A percentile compares a stretch with the other conserved stretches of the same genome.
Evolutionary conservation across 2,797 vertebrate species (phyloP).

Genomic region (Artibeus jamaicensis): DNA sequence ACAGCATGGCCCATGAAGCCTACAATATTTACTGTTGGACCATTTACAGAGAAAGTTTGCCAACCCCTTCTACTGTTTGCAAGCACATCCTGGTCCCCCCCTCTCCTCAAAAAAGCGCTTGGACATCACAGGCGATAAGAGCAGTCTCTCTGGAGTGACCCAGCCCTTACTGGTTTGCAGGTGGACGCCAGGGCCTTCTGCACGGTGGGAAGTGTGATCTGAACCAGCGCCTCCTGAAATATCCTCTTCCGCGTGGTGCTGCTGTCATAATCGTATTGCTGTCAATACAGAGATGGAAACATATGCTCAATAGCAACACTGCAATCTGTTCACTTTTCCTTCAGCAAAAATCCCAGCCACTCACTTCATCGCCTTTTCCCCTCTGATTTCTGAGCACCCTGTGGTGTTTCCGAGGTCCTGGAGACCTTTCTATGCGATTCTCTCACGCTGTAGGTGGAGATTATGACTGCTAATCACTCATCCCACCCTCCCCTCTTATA

Average conservation of each 20-base stretch:
- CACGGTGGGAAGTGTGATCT: slow-evolving; percentile 91
- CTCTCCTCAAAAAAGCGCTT: neutral
- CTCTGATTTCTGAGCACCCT: neutral
- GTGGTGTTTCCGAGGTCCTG: neutral
- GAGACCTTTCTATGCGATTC: neutral
- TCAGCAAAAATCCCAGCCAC: neutral
- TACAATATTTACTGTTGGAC: neutral
- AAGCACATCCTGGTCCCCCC: neutral
- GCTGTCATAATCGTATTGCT: slow-evolving; percentile 98
- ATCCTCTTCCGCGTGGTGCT: slow-evolving; percentile 93
- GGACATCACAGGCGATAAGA: neutral
- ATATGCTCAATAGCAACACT: neutral
- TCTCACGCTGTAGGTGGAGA: neutral
- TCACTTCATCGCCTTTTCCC: neutral
- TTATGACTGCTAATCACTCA: neutral
- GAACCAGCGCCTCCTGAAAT: slow-evolving; percentile 89
- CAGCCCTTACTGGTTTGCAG: slow-evolving; percentile 87
- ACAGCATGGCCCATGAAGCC: neutral
- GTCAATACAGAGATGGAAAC: slow-evolving; percentile 68
- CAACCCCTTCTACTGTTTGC: neutral
- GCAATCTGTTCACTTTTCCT: neutral
- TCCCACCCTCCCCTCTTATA: neutral
- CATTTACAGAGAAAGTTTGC: neutral
- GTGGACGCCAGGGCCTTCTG: slow-evolving; percentile 88
- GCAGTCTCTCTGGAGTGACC: neutral